A percentile compares a stretch with the other conserved stretches of the same genome.
phyloP scores from a whole-genome alignment of 2,797 vertebrate genomes.

The Serranus cabrilla region DNA sequence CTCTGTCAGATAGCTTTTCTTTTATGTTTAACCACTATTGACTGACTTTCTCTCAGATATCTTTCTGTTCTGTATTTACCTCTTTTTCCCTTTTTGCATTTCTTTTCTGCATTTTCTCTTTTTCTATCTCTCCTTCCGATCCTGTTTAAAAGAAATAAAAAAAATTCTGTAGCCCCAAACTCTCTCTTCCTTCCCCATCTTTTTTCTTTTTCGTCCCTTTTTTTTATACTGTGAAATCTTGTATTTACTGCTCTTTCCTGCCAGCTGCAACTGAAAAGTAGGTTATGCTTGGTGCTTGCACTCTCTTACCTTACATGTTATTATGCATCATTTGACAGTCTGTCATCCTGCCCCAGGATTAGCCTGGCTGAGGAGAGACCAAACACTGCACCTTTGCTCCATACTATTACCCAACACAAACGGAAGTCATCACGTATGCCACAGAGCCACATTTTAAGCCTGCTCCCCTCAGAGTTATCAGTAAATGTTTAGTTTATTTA shows the following conservation, averaged over 20 bases:
- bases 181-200: background rate
- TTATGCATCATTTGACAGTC: constrained; percentile 68
- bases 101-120: background rate
- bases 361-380: constrained; percentile 42
- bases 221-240: constrained; percentile 7
- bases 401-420: constrained; percentile 16
- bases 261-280: constrained; percentile 58
- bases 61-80: constrained; percentile 14
- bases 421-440: background rate
- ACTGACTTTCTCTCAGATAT: background rate
- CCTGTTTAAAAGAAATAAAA: too few species aligned
- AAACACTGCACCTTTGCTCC: constrained; percentile 40
- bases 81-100: constrained; percentile 1
- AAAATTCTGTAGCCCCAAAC: constrained; percentile 26
- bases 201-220: background rate
- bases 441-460: constrained; percentile 5
- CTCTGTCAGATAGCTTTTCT: constrained; percentile 3
- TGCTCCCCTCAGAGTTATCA: constrained; percentile 8
- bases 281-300: constrained; percentile 49
- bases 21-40: constrained; percentile 9
- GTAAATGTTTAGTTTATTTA: constrained; percentile 42
- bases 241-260: constrained; percentile 40
- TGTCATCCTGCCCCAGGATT: constrained; percentile 63
- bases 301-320: constrained; percentile 51
- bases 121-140: background rate